phyloP scores from a whole-genome alignment of 35 echinoderm and acorn worm genomes.

The Lytechinus variegatus region DNA sequence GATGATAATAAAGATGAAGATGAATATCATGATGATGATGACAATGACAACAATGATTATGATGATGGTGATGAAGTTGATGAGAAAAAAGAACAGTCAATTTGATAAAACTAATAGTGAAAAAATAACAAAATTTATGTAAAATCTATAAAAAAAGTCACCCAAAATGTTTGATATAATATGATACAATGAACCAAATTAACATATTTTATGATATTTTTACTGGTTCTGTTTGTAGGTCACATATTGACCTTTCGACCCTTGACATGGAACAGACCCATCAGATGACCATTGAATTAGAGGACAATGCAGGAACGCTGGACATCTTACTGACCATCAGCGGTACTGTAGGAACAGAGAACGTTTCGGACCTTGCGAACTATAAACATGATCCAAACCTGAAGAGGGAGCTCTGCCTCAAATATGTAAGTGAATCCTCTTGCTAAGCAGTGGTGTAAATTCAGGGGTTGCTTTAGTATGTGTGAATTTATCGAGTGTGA shows the following conservation, averaged over 20 bases:
- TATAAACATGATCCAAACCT: slow-evolving; percentile 81
- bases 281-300: slow-evolving; percentile 75
- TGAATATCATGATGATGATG: not conserved
- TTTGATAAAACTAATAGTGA: no score
- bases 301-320: slow-evolving; percentile 86
- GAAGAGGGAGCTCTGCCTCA: slow-evolving; percentile 69
- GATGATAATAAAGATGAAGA: not conserved
- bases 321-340: slow-evolving; percentile 88
- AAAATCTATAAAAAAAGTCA: not conserved
- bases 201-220: not conserved
- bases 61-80: not conserved
- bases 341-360: slow-evolving; percentile 85
- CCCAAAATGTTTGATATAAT: not conserved
- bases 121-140: not conserved
- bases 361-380: slow-evolving; percentile 84
- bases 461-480: no score
- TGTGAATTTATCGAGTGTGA: no score
- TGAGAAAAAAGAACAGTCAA: not conserved
- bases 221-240: slow-evolving; percentile 46
- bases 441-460: no score
- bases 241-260: slow-evolving; percentile 77
- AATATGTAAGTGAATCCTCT: slow-evolving; percentile 82
- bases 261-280: slow-evolving; percentile 87
- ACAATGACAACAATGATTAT: not conserved
- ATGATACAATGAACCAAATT: not conserved